Conservation (phyloP, 2,113 vertebrate species). For the Indicator indicator region DNA sequence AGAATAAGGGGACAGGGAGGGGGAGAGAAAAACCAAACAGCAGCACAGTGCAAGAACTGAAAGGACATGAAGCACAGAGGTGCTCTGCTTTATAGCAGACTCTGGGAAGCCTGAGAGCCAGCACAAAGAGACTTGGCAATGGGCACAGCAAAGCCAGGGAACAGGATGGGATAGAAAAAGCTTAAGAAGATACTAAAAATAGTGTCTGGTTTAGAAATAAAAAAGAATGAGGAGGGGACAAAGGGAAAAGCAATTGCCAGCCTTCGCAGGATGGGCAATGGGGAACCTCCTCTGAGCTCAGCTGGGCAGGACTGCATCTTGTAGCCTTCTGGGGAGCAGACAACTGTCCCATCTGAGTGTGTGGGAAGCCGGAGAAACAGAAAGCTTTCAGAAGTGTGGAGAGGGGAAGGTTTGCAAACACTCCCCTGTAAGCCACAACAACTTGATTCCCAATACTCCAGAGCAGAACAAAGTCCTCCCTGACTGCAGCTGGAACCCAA, state of each 20-base stretch:
- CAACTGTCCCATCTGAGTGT: background rate
- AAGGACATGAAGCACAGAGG: background rate
- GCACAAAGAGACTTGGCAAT: slow-evolving; percentile 9
- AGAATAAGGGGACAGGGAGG: background rate
- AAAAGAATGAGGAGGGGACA: slow-evolving; percentile 14
- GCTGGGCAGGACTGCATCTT: background rate
- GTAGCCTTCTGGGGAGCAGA: background rate
- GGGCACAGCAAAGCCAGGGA: slow-evolving; percentile 33
- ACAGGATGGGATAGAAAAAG: slow-evolving; percentile 50
- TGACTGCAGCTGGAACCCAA: background rate
- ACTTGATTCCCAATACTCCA: background rate
- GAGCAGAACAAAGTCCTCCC: background rate
- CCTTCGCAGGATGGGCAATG: slow-evolving; percentile 24
- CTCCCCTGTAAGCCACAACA: background rate
- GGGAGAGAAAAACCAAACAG: background rate
- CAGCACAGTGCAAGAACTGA: slow-evolving; percentile 5
- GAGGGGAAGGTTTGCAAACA: slow-evolving; percentile 19
- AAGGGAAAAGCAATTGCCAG: slow-evolving; percentile 18
- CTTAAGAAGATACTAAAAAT: slow-evolving; percentile 41
- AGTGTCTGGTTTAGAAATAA: slow-evolving; percentile 43
- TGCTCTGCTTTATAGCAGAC: slow-evolving; percentile 9
- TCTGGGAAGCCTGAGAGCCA: background rate
- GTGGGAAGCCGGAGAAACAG: background rate
- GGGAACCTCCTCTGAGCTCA: slow-evolving; percentile 7
- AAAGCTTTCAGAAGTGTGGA: background rate